Evolutionary conservation across 2,113 vertebrate species (phyloP), one percentile per base, ranked within the genome.

Genomic region (Semicossyphus pulcher): DNA sequence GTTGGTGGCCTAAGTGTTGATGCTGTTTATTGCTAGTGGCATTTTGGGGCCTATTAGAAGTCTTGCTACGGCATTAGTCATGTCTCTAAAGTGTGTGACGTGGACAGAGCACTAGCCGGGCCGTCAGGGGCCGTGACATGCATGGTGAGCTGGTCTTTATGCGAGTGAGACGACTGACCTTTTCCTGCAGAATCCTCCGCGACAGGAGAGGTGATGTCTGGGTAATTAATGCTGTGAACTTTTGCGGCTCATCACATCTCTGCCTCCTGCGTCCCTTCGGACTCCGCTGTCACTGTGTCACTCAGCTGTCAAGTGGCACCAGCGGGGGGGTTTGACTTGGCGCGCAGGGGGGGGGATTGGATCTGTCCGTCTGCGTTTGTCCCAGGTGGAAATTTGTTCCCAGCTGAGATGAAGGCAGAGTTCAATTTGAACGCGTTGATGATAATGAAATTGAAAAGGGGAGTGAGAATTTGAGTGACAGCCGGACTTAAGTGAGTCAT

Each of bases 91-190:
- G 63, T 83, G 63, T 83, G 69, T 78, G 85, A 85, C 15, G 79
- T 83, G 80, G 72, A 67, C 32, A 52, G 63, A 79, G 67, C 52
- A n/a, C 51, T 37, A 54, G 63, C 60, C 21, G 36, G 77, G 63
- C 63, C 49, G 5, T 53, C 41, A 36, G 69, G 56, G 81, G 76
- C 74, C 51, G 72, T 88, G 86, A 87, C 81, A 83, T 36, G 81
- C 86, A 88, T 84, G 83, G 86, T 5, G 53, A 87, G 71, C 64
- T 49, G 76, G 68, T 86, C 76, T 81, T 71, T 73, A 78, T 79
- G 48, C 15, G 12, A 76, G 72, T 76, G 87, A 88, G 89, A 81
- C 85, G 34, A 58, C 73, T 91, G 91, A 92, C 90, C 89, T 92
- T 93, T 92, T 85, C 77, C 65, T 53, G 49, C 57, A 62, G 63